phyloP scores from a whole-genome alignment of 2,797 vertebrate genomes.

The Craterocephalus amniculus region DNA sequence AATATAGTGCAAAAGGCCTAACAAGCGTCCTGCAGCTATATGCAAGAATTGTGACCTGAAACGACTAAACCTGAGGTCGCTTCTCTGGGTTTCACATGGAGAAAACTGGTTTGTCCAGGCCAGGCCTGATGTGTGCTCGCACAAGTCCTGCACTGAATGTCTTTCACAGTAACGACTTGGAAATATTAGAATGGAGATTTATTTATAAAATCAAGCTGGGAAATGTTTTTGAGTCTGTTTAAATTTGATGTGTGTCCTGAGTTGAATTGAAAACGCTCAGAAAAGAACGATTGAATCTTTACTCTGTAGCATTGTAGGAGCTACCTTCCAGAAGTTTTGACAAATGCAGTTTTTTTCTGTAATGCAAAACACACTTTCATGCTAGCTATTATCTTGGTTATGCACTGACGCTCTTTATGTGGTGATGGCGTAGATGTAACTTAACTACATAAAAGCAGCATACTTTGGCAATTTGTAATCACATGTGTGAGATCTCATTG shows the following conservation, averaged over 20 bases:
- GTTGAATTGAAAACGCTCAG: neutral
- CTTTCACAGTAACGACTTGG: neutral
- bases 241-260: neutral
- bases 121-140: neutral
- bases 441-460: too few species aligned
- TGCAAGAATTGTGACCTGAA: neutral
- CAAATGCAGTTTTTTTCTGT: neutral
- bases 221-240: neutral
- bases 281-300: neutral
- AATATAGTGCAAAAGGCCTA: conserved; percentile 29
- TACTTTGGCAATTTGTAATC: neutral
- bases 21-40: conserved; percentile 8
- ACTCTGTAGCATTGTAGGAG: neutral
- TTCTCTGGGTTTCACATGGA: neutral
- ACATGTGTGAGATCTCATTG: neutral
- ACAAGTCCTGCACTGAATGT: neutral
- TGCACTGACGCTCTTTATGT: neutral
- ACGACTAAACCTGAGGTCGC: neutral
- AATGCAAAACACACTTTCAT: neutral
- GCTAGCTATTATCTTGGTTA: neutral
- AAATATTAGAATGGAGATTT: neutral
- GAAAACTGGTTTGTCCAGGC: neutral
- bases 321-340: neutral
- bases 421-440: neutral
- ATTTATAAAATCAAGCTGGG: neutral